Conservation (phyloP, 2,888 invertebrate genomes). For the Nyleta sp. region DNA sequence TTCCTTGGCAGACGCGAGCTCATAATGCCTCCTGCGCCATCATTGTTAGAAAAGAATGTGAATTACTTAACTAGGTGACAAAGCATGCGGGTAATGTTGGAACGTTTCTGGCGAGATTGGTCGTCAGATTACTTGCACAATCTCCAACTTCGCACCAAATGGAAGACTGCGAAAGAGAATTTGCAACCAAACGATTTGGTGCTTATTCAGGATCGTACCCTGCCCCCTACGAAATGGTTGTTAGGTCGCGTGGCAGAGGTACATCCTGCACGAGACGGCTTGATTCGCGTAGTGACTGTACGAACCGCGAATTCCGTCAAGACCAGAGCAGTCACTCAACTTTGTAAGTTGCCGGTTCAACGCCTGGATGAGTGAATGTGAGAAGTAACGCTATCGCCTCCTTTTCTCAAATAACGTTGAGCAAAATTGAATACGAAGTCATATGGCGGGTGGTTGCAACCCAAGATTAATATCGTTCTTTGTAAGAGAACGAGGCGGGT, state of each 20-base stretch:
- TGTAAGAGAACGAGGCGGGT: too few relatives aligned
- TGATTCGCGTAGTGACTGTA: neutral
- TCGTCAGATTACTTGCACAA: constrained; percentile 1
- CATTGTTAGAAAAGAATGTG: too few relatives aligned
- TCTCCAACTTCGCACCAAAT: constrained; percentile 67
- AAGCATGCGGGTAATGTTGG: constrained; percentile 44
- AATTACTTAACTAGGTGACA: too few relatives aligned
- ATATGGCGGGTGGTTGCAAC: too few relatives aligned
- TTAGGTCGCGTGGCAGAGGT: neutral
- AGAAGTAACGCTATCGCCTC: too few relatives aligned
- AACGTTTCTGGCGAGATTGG: constrained; percentile 66
- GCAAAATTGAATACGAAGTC: too few relatives aligned
- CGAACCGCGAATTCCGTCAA: too few relatives aligned
- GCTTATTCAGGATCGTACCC: neutral
- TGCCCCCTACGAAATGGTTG: constrained; percentile 5
- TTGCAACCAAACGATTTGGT: neutral
- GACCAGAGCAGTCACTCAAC: too few relatives aligned
- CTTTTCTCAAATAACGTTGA: too few relatives aligned
- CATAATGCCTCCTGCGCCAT: constrained; percentile 42
- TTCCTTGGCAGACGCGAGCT: constrained; percentile 65
- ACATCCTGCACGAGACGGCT: neutral
- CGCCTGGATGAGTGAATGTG: too few relatives aligned
- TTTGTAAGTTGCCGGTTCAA: too few relatives aligned
- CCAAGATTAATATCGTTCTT: too few relatives aligned
- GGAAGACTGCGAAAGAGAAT: constrained; percentile 19